Evolutionary conservation across 2,888 invertebrate species (phyloP).

Genomic region (Drosophila lutescens): DNA sequence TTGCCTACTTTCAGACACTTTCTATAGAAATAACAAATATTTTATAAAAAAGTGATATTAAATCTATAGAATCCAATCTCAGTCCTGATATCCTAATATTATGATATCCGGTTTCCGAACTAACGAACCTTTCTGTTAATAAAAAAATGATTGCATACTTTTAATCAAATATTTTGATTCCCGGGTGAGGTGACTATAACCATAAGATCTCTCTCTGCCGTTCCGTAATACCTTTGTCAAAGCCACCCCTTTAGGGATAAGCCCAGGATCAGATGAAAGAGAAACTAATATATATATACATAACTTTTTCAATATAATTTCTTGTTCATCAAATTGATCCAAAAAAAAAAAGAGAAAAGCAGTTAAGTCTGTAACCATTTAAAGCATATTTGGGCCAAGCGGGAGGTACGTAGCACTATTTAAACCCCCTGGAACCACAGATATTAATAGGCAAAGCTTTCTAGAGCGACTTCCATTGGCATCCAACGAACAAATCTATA

Average conservation of each 20-base stretch:
- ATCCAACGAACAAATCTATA: constrained; percentile 25
- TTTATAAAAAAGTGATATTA: too few species aligned
- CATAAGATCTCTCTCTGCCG: constrained; percentile 20
- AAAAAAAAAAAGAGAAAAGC: constrained; percentile 6
- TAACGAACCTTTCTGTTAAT: background rate
- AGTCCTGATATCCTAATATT: background rate
- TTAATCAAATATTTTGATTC: background rate
- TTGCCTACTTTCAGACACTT: too few species aligned
- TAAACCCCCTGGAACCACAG: background rate
- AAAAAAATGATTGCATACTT: background rate
- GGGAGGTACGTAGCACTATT: background rate
- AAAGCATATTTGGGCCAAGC: constrained; percentile 24
- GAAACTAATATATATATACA: background rate
- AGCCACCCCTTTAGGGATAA: constrained; percentile 10
- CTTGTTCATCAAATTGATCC: background rate
- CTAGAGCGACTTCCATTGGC: background rate
- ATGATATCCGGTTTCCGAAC: background rate
- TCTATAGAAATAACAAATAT: too few species aligned
- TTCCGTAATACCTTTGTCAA: constrained; percentile 16
- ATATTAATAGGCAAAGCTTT: constrained; percentile 22
- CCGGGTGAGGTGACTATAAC: background rate
- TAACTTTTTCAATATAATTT: background rate
- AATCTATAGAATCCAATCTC: too few species aligned
- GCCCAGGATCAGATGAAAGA: constrained; percentile 5
- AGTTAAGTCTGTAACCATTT: constrained; percentile 47